phyloP scores from a whole-genome alignment of 37 sponge, comb jelly and placozoan species.

The Axinella damicornis region DNA sequence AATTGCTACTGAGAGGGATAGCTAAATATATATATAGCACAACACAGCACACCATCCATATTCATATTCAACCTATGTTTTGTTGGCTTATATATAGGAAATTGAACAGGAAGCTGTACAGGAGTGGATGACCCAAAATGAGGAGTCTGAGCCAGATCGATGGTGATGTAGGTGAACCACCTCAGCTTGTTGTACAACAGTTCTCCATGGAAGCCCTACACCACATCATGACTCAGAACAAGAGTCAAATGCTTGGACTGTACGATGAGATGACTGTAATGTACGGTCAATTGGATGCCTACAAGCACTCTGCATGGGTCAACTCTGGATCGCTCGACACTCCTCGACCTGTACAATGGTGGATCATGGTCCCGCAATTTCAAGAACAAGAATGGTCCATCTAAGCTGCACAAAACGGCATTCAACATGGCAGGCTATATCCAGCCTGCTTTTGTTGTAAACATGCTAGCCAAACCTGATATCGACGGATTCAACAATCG shows the following conservation, averaged over 20 bases:
- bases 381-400: not conserved
- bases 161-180: too few species aligned
- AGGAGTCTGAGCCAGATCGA: too few species aligned
- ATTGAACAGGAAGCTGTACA: too few species aligned
- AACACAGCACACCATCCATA: too few species aligned
- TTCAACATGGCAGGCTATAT: slow-evolving; percentile 34
- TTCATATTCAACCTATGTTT: too few species aligned
- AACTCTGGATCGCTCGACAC: slow-evolving; percentile 8
- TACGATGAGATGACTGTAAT: slow-evolving; percentile 3
- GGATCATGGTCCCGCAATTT: slow-evolving; percentile 16
- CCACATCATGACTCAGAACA: not conserved
- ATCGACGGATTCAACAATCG: slow-evolving; percentile 19
- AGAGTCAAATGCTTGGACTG: not conserved
- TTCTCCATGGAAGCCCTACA: slow-evolving; percentile 6
- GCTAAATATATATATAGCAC: too few species aligned
- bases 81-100: too few species aligned
- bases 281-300: slow-evolving; percentile 7
- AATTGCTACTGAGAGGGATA: too few species aligned
- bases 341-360: slow-evolving; percentile 21
- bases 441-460: slow-evolving; percentile 7
- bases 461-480: not conserved
- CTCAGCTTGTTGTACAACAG: too few species aligned
- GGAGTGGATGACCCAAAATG: too few species aligned
- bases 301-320: not conserved
- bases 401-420: slow-evolving; percentile 9